Conservation (phyloP, 2,888 invertebrate genomes). For the Caenorhabditis macrosperma region DNA sequence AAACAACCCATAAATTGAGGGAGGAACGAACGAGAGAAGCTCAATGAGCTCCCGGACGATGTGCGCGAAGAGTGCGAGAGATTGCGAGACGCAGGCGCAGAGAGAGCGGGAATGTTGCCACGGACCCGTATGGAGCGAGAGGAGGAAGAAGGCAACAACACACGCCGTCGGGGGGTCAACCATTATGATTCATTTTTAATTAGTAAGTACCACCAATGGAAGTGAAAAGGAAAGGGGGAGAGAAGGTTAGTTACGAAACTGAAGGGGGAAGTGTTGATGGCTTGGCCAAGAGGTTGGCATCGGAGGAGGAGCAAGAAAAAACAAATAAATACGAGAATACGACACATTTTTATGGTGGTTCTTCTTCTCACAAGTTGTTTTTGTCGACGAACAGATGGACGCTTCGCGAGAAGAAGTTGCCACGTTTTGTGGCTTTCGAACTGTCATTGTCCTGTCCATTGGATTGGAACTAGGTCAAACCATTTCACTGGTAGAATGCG, state of each 20-base stretch:
- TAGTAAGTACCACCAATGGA: conserved; percentile 23
- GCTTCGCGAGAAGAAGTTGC: too few species aligned
- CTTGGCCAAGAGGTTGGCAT: background rate
- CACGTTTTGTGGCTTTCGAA: background rate
- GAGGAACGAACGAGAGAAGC: conserved; percentile 14
- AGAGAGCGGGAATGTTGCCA: conserved; percentile 44
- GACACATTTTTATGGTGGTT: background rate
- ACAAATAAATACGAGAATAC: background rate
- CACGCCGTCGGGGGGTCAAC: conserved; percentile 24
- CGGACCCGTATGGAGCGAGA: conserved; percentile 24
- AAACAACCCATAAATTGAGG: conserved; percentile 1
- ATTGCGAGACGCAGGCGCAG: conserved; percentile 26
- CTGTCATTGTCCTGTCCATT: conserved; percentile 13
- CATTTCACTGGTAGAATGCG: too few species aligned
- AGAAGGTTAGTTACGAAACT: background rate
- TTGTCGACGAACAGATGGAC: background rate
- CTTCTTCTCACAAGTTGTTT: background rate
- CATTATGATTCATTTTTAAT: conserved; percentile 44
- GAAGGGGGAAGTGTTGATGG: background rate
- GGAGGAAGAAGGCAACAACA: conserved; percentile 38
- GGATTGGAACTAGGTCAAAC: conserved; percentile 32
- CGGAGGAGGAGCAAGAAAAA: background rate
- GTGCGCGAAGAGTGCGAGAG: conserved; percentile 42
- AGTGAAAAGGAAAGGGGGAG: background rate
- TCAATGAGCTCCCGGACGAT: conserved; percentile 36